Base-by-base conservation (phyloP, 2,888 invertebrate genomes). In the Phania funesta region DNA sequence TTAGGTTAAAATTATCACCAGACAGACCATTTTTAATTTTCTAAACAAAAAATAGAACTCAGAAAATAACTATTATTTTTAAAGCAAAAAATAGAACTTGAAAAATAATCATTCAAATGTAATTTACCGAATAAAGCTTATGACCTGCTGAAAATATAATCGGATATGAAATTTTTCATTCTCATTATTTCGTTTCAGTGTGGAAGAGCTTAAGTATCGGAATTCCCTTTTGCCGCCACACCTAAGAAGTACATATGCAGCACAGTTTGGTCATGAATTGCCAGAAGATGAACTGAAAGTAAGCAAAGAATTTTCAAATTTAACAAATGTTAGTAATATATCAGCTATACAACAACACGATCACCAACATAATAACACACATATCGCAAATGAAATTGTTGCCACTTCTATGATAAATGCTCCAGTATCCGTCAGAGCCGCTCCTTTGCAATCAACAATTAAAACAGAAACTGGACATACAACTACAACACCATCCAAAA, bases 161-260 rank as follows among this genome's bases (percentile, higher is more conserved):
- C n/a, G n/a, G n/a, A n/a, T n/a, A n/a, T n/a, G n/a, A n/a, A n/a
- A n/a, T n/a, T n/a, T n/a, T n/a, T n/a, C n/a, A n/a, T n/a, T n/a
- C n/a, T n/a, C n/a, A n/a, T n/a, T n/a, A n/a, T n/a, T n/a, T n/a
- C n/a, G n/a, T n/a, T 38, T 38, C n/a, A 91, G 91, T 56, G 89
- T 95, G 38, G 95, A 95, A 0, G 95, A 96, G 89, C 91, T 97
- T 48, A 94, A 95, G 85, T 94, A 94, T 90, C 92, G 97, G 46
- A 97, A 97, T 90, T 96, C 97, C 0, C 91, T 96, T 84, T 94
- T 95, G 82, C 95, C 95, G n/a, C 96, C 96, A 3, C 97, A 97
- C 88, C 91, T 97, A 78, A 95, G 95, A 91, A 96, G 96, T 84
- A 94, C 95, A 0, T 97, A 97, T 91, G 95, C 96, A 0, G 95